Conservation (phyloP, 2,888 invertebrate species). For the Corythucha ciliata region DNA sequence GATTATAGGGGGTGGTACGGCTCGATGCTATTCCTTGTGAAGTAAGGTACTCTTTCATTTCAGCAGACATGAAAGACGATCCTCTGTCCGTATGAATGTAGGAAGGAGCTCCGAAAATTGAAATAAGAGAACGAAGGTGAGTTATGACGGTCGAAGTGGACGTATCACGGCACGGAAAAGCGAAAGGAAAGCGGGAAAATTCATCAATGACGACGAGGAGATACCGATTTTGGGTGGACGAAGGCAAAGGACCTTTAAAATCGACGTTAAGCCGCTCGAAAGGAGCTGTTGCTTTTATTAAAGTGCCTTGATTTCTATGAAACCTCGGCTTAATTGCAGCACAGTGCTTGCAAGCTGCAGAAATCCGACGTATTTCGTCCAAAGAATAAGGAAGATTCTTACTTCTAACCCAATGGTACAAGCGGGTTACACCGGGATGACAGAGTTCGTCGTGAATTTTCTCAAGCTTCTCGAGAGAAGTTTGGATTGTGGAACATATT, state of each 20-base stretch:
- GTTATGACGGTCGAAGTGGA: not conserved
- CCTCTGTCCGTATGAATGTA: slow-evolving; percentile 10
- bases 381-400: not conserved
- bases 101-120: not conserved
- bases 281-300: too few relatives aligned
- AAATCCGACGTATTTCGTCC: slow-evolving; percentile 7
- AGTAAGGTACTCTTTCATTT: too few relatives aligned
- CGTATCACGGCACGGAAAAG: not conserved
- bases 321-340: not conserved
- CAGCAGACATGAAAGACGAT: not conserved
- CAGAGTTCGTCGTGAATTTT: not conserved
- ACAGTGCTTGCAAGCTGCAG: not conserved
- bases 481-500: too few relatives aligned
- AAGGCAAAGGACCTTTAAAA: too few relatives aligned
- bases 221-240: too few relatives aligned
- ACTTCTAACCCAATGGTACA: slow-evolving; percentile 1
- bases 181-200: not conserved
- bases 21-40: slow-evolving; percentile 14
- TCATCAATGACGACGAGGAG: not conserved
- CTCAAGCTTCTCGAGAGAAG: not conserved
- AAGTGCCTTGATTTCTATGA: not conserved
- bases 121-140: not conserved
- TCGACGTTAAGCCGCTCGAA: too few relatives aligned
- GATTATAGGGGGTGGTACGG: slow-evolving; percentile 3
- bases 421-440: not conserved